Evolutionary conservation across 35 echinoderm and acorn worm species (phyloP), one percentile per base, ranked within the genome.

Genomic region (Patiria miniata): DNA sequence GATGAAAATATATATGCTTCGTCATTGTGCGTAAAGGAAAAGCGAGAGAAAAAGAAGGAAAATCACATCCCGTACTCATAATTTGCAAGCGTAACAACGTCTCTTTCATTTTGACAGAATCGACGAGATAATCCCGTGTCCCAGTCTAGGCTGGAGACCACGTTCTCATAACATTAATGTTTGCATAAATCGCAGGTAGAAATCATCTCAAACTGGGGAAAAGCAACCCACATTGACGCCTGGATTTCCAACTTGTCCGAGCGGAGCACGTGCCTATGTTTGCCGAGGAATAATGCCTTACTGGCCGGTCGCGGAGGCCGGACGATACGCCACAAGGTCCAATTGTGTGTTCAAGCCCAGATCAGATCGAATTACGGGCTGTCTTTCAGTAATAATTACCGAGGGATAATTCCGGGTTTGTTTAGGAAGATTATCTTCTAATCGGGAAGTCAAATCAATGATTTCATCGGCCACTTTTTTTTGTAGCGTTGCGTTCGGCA

Each of bases 351-450:
- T 34, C 65, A 26, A 23, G 65, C 34, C 19, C 21, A 73, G 26
- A 73, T 73, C 65, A 73, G 65, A 73, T 73, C 65, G 29, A 73
- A 73, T 73, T 73, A 73, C 65, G 34, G 26, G 34, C 65, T 34
- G 65, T 73, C 19, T 73, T 73, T 73, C 65, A 73, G 29, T 30
- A 73, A 73, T 7, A 73, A 30, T 73, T 34, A 73, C 65, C 10
- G 65, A 12, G 65, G 65, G 65, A 7, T 32, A 73, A 73, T 30
- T 10, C 34, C 29, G 65, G 30, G 34, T 73, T 73, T 73, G 65
- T 30, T 73, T 73, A 73, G 65, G 22, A 73, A 73, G 65, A 73
- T 73, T 30, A 73, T 73, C 23, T 36, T 73, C 7, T 73, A 73
- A 73, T 73, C 65, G 26, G n/a, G 34, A 73, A 73, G 65, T 32